Base-by-base conservation (phyloP, 2,797 vertebrate species). In the Ibycter americanus region DNA sequence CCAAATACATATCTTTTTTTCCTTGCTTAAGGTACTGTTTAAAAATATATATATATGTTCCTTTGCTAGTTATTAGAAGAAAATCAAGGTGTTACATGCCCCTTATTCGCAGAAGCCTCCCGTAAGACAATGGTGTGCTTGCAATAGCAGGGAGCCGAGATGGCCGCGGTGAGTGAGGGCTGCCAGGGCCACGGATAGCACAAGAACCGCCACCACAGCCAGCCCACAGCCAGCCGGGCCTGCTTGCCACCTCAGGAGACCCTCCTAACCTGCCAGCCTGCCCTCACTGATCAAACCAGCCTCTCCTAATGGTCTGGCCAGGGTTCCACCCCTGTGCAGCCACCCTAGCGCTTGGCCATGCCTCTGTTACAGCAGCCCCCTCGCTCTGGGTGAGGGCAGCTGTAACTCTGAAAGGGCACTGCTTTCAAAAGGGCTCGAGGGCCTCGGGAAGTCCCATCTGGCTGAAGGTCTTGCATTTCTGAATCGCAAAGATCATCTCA, bases 1-100 rank as follows among this genome's bases (percentile, higher is more conserved):
- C 97, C 97, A 97, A 97, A 96, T 95, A 96, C 79, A 83, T 96
- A 49, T 92, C 92, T 78, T 95, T 96, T 96, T 90, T 89, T 83
- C 72, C 88, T 96, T 91, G 96, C 96, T 96, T 91, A 96, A 97
- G 93, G 87, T 97, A 91, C 87, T 96, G 94, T 91, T 96, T 88
- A 96, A 97, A 97, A 80, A 97, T 84, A 92, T 90, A 95, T 94
- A 63, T 90, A 51, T 82, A 22, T 96, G 79, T 88, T 89, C 91
- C 82, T 93, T 95, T 87, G 59, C 94, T 96, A 90, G 97, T 96
- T 97, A 98, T 94, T 96, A 96, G 90, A 89, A 84, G 81, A 79
- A 96, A 96, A 97, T 94, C 93, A 96, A 96, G 96, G 94, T 87
- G 77, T 40, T 94, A 74, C 76, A 78, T 90, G 93, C 52, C 80